Conservation (phyloP, 2,888 invertebrate species). For the Lithosia quadra region DNA sequence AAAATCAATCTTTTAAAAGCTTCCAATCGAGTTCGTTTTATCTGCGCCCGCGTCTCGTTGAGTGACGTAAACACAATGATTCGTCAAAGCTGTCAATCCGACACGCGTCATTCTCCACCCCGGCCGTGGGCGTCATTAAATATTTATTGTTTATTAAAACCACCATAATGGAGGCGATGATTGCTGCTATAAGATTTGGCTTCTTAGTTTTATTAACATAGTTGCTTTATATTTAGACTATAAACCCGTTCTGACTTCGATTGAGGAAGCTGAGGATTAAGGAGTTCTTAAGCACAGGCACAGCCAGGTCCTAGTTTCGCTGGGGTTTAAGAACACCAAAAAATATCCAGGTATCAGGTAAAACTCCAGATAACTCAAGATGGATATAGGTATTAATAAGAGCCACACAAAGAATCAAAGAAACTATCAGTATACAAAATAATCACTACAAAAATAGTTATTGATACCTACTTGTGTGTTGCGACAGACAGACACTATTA, state of each 20-base stretch:
- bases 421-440: too few relatives aligned
- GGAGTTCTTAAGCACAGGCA: too few relatives aligned
- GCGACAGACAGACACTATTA: not conserved
- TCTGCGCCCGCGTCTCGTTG: conserved; percentile 33
- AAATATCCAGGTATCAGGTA: too few relatives aligned
- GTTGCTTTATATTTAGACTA: conserved; percentile 12
- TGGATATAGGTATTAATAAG: too few relatives aligned
- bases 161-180: conserved; percentile 49
- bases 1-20: not conserved
- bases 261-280: not conserved
- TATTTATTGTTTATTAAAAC: conserved; percentile 54
- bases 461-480: not conserved
- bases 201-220: conserved; percentile 26
- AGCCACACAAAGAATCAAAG: too few relatives aligned
- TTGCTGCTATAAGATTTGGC: conserved; percentile 25
- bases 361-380: too few relatives aligned
- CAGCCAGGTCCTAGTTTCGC: too few relatives aligned
- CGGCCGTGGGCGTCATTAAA: conserved; percentile 46
- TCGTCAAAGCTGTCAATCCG: conserved; percentile 55
- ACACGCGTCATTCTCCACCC: conserved; percentile 51
- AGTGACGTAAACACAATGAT: conserved; percentile 58
- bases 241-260: not conserved
- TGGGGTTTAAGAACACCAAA: too few relatives aligned
- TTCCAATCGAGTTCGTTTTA: conserved; percentile 33
- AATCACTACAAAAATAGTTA: not conserved